Evolutionary conservation across 2,888 invertebrate species (phyloP).

Genomic region (Bembecia ichneumoniformis): DNA sequence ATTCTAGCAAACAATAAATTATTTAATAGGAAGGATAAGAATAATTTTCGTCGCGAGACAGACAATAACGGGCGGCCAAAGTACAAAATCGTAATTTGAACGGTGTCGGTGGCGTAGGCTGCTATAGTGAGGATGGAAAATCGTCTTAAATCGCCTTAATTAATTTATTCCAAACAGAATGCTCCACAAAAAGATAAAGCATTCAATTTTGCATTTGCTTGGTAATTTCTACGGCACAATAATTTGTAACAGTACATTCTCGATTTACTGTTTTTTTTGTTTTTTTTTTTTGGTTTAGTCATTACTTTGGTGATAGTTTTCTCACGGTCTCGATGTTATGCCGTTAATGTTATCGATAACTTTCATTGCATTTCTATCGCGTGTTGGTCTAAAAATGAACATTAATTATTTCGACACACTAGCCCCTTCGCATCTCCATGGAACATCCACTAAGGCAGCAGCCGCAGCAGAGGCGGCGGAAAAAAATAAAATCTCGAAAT

Average conservation of each 20-base stretch:
- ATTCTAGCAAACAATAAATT: no score
- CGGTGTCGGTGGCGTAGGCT: conserved; percentile 30
- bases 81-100: conserved; percentile 57
- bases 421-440: no score
- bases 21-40: neutral
- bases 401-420: no score
- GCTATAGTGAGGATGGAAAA: conserved; percentile 42
- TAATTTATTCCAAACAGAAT: conserved; percentile 68
- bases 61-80: conserved; percentile 20
- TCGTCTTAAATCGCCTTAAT: conserved; percentile 59
- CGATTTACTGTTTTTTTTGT: conserved; percentile 51
- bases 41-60: neutral
- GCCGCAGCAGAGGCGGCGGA: no score
- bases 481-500: no score
- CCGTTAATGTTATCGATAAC: conserved; percentile 17
- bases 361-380: no score
- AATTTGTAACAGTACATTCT: conserved; percentile 62
- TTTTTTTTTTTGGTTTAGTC: conserved; percentile 26
- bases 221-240: conserved; percentile 68
- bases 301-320: conserved; percentile 29
- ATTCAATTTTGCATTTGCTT: conserved; percentile 66
- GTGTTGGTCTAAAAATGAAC: neutral
- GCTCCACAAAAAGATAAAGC: conserved; percentile 51
- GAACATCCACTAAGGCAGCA: no score
- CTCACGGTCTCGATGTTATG: conserved; percentile 44